Conservation (phyloP, 2,113 vertebrate genomes). For the Camelus bactrianus region DNA sequence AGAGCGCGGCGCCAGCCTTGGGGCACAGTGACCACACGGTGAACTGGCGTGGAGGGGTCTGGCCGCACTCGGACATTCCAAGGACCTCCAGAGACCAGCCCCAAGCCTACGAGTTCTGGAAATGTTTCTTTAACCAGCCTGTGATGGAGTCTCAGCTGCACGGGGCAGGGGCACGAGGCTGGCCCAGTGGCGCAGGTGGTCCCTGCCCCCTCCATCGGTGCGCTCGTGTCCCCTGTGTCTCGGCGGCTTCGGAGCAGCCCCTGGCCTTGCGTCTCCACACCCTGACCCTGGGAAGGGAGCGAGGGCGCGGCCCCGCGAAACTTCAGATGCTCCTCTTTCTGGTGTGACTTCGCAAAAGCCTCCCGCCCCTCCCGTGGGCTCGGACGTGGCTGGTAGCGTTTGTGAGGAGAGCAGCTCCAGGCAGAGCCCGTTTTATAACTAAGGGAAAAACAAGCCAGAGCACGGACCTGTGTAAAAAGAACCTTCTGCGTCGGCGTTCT, state of each 20-base stretch:
- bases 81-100: constrained; percentile 68
- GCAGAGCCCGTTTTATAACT: background rate
- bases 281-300: constrained; percentile 62
- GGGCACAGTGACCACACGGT: constrained; percentile 63
- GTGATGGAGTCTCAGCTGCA: background rate
- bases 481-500: constrained; percentile 75
- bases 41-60: constrained; percentile 47
- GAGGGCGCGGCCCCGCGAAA: constrained; percentile 55
- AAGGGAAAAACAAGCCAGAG: constrained; percentile 43
- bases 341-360: constrained; percentile 69
- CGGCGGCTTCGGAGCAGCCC: constrained; percentile 87
- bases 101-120: background rate
- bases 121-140: constrained; percentile 25
- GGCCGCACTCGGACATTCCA: constrained; percentile 62
- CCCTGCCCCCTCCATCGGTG: constrained; percentile 59
- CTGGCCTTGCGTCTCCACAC: constrained; percentile 88
- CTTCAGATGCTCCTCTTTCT: constrained; percentile 64
- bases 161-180: background rate
- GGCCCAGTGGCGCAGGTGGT: background rate
- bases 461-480: constrained; percentile 70
- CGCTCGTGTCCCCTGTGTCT: constrained; percentile 86
- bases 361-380: constrained; percentile 73
- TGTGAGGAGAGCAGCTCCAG: background rate
- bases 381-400: constrained; percentile 76
- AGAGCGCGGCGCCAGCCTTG: fast-evolving